Percentiles rank a stretch among this genome's conserved stretches.
Conservation (phyloP, 92 coral and sea anemone genomes). For the Epizoanthus scotinus region DNA sequence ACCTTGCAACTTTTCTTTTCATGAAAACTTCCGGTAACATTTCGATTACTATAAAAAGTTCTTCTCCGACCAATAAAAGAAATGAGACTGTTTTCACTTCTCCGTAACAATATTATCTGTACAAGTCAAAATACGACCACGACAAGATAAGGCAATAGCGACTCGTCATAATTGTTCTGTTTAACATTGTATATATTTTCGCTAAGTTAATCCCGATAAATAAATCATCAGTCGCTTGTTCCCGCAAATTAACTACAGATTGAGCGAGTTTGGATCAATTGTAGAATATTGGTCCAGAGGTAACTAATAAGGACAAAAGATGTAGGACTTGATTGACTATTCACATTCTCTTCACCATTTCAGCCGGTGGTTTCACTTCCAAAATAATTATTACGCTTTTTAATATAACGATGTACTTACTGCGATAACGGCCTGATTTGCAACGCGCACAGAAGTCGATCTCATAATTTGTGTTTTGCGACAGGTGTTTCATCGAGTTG, state of each 20-base stretch:
- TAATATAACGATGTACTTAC: background rate
- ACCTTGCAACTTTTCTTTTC: background rate
- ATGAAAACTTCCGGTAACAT: no score
- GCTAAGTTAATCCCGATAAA: background rate
- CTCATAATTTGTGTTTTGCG: background rate
- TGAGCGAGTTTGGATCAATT: background rate
- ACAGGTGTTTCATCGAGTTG: conserved; percentile 9
- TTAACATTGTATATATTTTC: conserved; percentile 21
- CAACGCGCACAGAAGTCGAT: background rate
- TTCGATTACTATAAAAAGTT: no score
- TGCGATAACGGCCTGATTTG: background rate
- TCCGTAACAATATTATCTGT: no score
- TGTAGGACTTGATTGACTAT: background rate
- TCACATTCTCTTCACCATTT: background rate
- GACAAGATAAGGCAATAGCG: background rate
- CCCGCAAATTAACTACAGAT: conserved; percentile 16
- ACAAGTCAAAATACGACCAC: no score
- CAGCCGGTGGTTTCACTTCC: background rate
- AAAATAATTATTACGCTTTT: background rate
- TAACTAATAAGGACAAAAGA: background rate
- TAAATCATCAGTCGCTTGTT: background rate
- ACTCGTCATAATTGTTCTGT: background rate
- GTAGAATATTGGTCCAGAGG: background rate
- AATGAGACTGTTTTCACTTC: no score
- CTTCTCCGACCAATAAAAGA: no score